Base-by-base conservation (phyloP, 2,888 invertebrate genomes). In the Beris morrisii region DNA sequence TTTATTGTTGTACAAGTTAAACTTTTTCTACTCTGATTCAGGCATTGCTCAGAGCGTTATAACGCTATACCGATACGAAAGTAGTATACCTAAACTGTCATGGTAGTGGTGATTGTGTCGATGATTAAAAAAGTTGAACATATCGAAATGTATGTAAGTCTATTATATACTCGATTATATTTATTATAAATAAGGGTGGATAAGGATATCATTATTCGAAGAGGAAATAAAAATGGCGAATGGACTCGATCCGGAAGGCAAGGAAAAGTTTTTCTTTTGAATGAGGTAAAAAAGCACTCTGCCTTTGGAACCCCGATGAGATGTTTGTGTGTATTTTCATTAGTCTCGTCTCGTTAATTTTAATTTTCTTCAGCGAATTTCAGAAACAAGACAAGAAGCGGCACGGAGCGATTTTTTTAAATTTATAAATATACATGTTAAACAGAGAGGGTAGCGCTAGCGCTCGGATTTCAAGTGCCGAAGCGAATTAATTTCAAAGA, bases 111-210 rank as follows among this genome's bases (percentile, higher is more conserved):
- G 61, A 43, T 38, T 38, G 22, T 53, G 64, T 38, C 64, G 67
- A 67, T 67, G 64, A 67, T 67, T 64, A 67, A 67, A 63, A 64
- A 64, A 63, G 67, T 67, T 67, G 64, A 64, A 46, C 63, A 67
- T 64, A 67, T 64, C 64, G 61, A 67, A 67, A 54, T 67, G 56
- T 57, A 67, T 52, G 56, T 67, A 64, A 64, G 54, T 64, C 58
- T 58, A 67, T 64, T 64, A 64, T 64, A 46, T 64, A 64, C 64
- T n/a, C 45, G 64, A 64, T 67, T 67, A 67, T 67, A 52, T 43
- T 64, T 52, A 53, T 57, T 53, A 55, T 61, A 67, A 64, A 57
- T 57, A 58, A 58, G 67, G 64, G 64, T 64, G 64, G 30, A 15
- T 30, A 50, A 45, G 43, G 61, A 50, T 61, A 61, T 46, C 46